Conservation (phyloP, 2,797 vertebrate species). For the Argya squamiceps region DNA sequence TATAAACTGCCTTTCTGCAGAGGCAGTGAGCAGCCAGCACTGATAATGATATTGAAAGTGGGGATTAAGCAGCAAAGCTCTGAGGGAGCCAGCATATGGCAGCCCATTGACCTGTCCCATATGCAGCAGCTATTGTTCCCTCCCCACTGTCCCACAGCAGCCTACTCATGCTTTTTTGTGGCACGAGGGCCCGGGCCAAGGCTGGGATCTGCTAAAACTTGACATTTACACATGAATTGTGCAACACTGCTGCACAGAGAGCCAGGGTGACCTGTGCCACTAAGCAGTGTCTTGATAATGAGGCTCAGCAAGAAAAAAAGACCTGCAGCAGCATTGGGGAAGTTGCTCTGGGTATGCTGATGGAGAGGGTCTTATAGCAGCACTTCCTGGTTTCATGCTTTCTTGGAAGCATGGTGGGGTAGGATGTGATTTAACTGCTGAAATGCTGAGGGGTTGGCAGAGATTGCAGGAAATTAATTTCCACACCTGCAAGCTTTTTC, state of each 20-base stretch:
- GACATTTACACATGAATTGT: conserved; percentile 59
- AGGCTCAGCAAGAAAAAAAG: neutral
- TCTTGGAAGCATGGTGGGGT: neutral
- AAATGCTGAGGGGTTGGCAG: neutral
- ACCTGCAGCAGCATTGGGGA: neutral
- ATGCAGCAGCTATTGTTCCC: conserved; percentile 24
- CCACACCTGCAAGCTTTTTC: neutral
- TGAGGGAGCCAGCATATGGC: conserved; percentile 52
- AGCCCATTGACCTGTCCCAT: conserved; percentile 29
- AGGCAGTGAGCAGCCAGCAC: neutral
- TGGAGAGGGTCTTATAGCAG: neutral
- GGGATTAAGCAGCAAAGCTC: conserved; percentile 27
- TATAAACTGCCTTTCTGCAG: conserved; percentile 31
- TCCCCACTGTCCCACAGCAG: neutral
- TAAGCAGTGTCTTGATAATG: neutral
- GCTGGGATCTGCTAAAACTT: neutral
- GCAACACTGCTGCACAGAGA: neutral
- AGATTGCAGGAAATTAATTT: neutral
- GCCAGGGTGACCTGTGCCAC: neutral
- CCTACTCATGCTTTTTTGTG: neutral
- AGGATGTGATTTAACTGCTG: neutral
- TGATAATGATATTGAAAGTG: conserved; percentile 52
- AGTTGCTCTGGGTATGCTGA: neutral
- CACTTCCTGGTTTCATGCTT: neutral
- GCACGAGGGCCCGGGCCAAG: neutral